Base-by-base conservation (phyloP, 2,797 vertebrate species). In the Pseudochaenichthys georgianus region DNA sequence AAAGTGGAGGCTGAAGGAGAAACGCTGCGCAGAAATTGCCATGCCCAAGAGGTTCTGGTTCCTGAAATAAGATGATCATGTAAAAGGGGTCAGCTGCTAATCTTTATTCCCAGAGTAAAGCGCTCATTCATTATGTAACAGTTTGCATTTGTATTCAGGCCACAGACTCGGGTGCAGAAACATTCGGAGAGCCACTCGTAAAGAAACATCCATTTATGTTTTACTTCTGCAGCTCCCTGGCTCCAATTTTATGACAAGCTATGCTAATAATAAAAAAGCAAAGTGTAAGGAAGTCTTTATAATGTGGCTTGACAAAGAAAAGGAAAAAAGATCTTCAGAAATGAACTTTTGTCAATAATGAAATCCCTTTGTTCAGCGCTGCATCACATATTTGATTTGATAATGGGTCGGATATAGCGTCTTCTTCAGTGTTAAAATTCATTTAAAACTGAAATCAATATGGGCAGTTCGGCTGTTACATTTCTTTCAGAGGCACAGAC, bases 81-180 rank as follows among this genome's bases (percentile, higher is more conserved):
- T 92, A 90, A 93, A 93, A 92, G 88, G 87, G 93, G 93, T 94
- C 91, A 92, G 92, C 91, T 90, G 92, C 94, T 95, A 94, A 94
- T 94, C 92, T 94, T 94, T 91, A 92, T 94, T 95, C 89, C 90
- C 91, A 13, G 77, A 93, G 90, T 93, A 95, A 95, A 95, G 89
- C 88, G 60, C 91, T 94, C 94, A 94, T 95, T 95, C 91, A 95
- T 95, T 95, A 95, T 96, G 93, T 92, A 95, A 95, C 93, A 90
- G 88, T 83, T 86, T 91, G 88, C 91, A 93, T 95, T 94, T 94
- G 93, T 92, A 95, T 95, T 94, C 94, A 93, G 93, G 92, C 90
- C 89, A 93, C 91, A 92, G 89, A 92, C 78, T 80, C 80, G 83
- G 83, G 88, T 88, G 82, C 87, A 89, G 84, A 92, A 89, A 90